Conservation (phyloP, 2,797 vertebrate genomes). For the Sitta carolinensis region DNA sequence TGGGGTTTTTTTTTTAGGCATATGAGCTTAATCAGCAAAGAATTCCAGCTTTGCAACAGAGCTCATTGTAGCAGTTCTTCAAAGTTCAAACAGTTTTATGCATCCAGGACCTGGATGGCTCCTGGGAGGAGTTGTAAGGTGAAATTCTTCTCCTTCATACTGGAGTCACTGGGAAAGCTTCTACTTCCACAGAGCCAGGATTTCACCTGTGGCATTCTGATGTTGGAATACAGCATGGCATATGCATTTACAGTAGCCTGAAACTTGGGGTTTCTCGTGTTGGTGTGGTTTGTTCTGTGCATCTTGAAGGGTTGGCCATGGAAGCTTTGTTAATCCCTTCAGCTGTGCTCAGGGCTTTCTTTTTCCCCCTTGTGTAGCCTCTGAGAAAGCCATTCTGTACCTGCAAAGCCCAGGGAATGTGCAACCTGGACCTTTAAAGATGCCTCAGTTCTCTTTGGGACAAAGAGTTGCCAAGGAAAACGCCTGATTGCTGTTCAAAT, state of each 20-base stretch:
- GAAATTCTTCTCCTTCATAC: not conserved
- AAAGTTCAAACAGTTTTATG: not conserved
- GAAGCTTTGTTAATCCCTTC: not conserved
- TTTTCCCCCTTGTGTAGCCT: not conserved
- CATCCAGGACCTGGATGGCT: not conserved
- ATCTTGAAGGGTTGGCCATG: not conserved
- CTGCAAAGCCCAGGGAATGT: not conserved
- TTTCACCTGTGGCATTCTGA: not conserved
- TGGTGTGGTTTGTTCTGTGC: not conserved
- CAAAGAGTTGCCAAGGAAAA: not conserved
- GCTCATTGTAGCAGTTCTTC: not conserved
- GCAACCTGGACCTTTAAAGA: not conserved
- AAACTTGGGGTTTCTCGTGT: not conserved
- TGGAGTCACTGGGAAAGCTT: not conserved
- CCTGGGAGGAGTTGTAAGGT: not conserved
- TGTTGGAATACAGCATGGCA: rapidly evolving
- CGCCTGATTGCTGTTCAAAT: not conserved
- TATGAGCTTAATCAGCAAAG: constrained; percentile 10
- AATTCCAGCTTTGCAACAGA: not conserved
- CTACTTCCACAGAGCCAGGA: not conserved
- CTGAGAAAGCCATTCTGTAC: not conserved
- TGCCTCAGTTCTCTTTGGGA: not conserved
- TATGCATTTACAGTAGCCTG: not conserved
- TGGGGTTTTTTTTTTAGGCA: not conserved
- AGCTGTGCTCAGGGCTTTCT: not conserved